Evolutionary conservation across 2,797 vertebrate species (phyloP).

Genomic region (Artibeus lituratus): DNA sequence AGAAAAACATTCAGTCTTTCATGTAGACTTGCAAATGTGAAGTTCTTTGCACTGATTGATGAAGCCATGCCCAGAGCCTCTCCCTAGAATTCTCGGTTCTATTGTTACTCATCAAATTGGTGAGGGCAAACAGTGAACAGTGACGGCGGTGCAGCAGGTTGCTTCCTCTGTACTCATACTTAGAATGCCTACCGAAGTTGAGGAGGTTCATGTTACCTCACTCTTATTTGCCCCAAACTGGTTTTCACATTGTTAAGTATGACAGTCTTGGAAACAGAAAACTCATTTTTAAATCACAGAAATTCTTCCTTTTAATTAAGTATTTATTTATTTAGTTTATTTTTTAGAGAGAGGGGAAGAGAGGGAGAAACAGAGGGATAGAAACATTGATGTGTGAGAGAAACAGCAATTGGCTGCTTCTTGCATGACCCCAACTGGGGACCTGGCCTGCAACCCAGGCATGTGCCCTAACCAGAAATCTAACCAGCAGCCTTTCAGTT

Average conservation of each 20-base stretch:
- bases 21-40: background rate
- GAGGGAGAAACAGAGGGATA: background rate
- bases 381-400: background rate
- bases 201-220: background rate
- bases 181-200: background rate
- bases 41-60: background rate
- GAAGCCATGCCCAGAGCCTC: background rate
- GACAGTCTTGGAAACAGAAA: background rate
- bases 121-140: background rate
- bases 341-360: background rate
- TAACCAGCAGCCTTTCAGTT: too few species aligned
- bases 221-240: background rate
- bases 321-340: background rate
- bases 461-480: background rate
- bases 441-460: background rate
- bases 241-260: background rate
- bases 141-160: background rate
- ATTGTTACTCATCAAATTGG: background rate
- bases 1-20: background rate
- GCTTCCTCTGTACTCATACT: background rate
- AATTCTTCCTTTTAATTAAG: background rate
- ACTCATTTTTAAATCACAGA: background rate
- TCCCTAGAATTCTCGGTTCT: background rate
- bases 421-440: background rate
- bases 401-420: background rate